Percentiles rank a stretch among this genome's conserved stretches.
These are phyloP conservation scores for Pteria penguin DNA, from an alignment of 2,888 invertebrate species.

Conservation along the genomic window DNA sequence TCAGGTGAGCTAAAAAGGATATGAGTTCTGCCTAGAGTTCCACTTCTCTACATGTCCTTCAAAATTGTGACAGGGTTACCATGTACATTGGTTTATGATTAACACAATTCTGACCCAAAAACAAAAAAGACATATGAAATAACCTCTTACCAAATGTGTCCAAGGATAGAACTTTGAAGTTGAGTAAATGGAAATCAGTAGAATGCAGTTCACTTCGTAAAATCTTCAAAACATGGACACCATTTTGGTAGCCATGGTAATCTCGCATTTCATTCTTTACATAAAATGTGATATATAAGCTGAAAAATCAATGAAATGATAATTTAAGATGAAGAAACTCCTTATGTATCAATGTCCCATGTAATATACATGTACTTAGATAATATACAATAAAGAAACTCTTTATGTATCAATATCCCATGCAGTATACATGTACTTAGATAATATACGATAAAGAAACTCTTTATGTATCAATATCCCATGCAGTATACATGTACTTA, in stretches of 20 bases:
- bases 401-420: too few relatives aligned
- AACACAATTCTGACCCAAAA: too few relatives aligned
- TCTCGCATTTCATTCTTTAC: slow-evolving; percentile 56
- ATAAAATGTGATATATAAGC: slow-evolving; percentile 70
- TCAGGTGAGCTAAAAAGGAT: too few relatives aligned
- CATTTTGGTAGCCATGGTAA: slow-evolving; percentile 46
- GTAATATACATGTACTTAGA: neutral
- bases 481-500: too few relatives aligned
- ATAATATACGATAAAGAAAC: too few relatives aligned
- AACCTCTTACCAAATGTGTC: slow-evolving; percentile 86
- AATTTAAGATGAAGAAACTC: neutral
- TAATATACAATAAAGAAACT: neutral
- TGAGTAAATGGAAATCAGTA: slow-evolving; percentile 85
- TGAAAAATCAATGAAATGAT: slow-evolving; percentile 44
- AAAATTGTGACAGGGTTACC: too few relatives aligned
- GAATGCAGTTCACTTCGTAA: slow-evolving; percentile 86
- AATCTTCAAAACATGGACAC: slow-evolving; percentile 79
- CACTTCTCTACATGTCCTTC: too few relatives aligned
- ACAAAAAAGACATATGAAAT: too few relatives aligned
- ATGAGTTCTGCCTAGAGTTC: too few relatives aligned
- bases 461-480: too few relatives aligned
- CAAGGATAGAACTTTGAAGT: slow-evolving; percentile 87
- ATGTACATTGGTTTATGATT: too few relatives aligned
- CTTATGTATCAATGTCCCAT: neutral
- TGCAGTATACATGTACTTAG: too few relatives aligned